Percentiles rank a stretch among this genome's conserved stretches.
Conservation (phyloP, 2,797 vertebrate species). For the Crypturellus tataupa region DNA sequence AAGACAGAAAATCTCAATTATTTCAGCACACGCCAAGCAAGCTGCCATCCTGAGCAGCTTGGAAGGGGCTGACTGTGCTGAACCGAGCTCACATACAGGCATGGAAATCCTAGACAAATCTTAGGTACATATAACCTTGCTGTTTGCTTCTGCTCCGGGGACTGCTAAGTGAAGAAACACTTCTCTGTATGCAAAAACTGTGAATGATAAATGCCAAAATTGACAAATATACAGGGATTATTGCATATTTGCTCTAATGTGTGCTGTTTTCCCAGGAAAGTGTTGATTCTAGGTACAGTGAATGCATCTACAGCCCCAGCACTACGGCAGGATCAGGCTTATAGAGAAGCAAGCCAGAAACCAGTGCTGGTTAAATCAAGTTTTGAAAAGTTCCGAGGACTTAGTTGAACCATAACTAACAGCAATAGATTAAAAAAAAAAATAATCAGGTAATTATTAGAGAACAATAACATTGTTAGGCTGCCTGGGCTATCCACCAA, state of each 20-base stretch:
- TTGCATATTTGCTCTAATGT: background rate
- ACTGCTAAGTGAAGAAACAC: background rate
- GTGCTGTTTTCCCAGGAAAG: background rate
- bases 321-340: background rate
- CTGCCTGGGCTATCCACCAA: slow-evolving; percentile 46
- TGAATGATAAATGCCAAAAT: background rate
- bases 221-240: background rate
- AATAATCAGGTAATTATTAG: slow-evolving; percentile 46
- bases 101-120: background rate
- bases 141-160: background rate
- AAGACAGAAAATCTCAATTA: background rate
- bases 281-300: background rate
- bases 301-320: background rate
- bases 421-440: background rate
- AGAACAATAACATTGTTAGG: slow-evolving; percentile 46
- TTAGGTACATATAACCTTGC: background rate
- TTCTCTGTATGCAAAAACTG: background rate
- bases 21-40: background rate
- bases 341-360: background rate
- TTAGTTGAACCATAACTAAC: background rate
- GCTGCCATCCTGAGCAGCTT: slow-evolving; percentile 13
- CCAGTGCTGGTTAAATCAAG: background rate
- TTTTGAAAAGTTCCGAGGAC: background rate
- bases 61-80: background rate
- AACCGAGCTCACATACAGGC: background rate